Base-by-base conservation (phyloP, 1,140 invertebrate genomes). In the Drosophila cardini region DNA sequence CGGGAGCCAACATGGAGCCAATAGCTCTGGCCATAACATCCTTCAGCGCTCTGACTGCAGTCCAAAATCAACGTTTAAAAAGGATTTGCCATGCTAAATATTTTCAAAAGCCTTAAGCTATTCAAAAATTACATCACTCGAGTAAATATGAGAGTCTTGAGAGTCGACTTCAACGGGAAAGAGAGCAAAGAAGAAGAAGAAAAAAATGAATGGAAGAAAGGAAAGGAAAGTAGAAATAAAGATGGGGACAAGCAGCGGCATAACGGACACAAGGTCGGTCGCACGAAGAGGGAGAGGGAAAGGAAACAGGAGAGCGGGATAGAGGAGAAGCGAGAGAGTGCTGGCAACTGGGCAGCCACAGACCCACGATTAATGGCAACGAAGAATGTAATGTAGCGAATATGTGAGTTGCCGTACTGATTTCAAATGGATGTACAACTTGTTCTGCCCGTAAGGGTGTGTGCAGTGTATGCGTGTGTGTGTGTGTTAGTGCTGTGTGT, bases 51-150 rank as follows among this genome's bases (percentile, higher is more conserved):
- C 21, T 38, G 75, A 26, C 58, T 73, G 75, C 75, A 70, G 60
- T 55, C 42, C 65, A 26, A 78, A 86, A 86, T 86, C 83, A 78
- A 87, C 84, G 76, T 86, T 87, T 76, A 72, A 87, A 86, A 86
- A 86, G 83, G 83, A 86, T 87, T 86, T 86, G 79, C 83, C 83
- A 77, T 86, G 83, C 79, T 87, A 87, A 86, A 86, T 76, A 86
- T 86, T 86, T 73, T 62, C 58, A 86, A 74, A 86, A 73, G 83
- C 83, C 83, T 82, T 86, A 87, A 86, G 83, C 83, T 86, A 86
- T 86, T 87, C 83, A 87, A 87, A 86, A 86, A 86, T 86, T 86
- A 86, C 83, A 86, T 83, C 83, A 86, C 83, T 86, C 83, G 83
- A 87, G 79, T 86, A 87, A 86, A 86, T 86, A 87, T 85, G 67